phyloP scores from a whole-genome alignment of 2,113 vertebrate genomes.

The Notarius quadriscutis region DNA sequence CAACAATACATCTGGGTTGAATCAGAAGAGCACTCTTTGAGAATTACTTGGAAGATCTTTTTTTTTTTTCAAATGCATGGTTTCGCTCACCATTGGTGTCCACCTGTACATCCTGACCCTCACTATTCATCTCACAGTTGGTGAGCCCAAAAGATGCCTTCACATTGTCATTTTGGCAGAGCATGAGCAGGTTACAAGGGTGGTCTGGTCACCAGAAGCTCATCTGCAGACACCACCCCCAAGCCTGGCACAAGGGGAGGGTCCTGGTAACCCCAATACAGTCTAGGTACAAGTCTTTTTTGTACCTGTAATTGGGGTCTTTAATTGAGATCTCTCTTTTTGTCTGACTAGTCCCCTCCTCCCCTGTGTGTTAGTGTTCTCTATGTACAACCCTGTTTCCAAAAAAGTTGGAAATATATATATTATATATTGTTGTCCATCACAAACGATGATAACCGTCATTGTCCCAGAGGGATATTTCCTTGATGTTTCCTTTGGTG shows the following conservation, averaged over 20 bases:
- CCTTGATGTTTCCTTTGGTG: too few species aligned
- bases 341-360: neutral
- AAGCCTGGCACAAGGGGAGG: neutral
- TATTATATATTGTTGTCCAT: too few species aligned
- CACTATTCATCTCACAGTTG: neutral
- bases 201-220: neutral
- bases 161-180: neutral
- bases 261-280: neutral
- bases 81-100: neutral
- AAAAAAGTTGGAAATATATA: too few species aligned
- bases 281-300: neutral
- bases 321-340: neutral
- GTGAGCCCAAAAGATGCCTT: neutral
- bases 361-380: too few species aligned
- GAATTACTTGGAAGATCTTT: neutral
- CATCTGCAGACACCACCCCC: neutral
- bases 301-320: neutral
- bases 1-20: neutral
- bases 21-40: neutral
- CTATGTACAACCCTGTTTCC: too few species aligned
- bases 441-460: too few species aligned
- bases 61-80: neutral
- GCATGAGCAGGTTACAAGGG: neutral
- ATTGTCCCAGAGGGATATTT: too few species aligned
- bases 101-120: neutral